phyloP scores from a whole-genome alignment of 1,140 invertebrate species.

The Halyomorpha halys region DNA sequence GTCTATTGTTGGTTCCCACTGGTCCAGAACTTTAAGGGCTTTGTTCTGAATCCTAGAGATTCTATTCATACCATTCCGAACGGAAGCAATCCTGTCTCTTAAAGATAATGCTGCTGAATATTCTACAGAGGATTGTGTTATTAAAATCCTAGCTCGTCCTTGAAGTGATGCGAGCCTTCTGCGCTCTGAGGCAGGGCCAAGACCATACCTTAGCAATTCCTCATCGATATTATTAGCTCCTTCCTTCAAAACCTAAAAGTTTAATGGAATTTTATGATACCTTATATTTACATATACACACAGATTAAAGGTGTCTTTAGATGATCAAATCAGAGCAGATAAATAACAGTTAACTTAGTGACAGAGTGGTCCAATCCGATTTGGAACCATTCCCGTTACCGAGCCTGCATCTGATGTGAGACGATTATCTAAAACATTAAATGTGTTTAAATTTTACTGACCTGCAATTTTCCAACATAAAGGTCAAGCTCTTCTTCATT shows the following conservation, averaged over 20 bases:
- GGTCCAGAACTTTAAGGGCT: constrained; percentile 38
- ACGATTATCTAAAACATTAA: background rate
- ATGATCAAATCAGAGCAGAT: no score
- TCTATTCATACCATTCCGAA: constrained; percentile 53
- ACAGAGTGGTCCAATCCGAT: no score
- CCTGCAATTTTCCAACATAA: constrained; percentile 64
- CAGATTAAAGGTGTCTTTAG: no score
- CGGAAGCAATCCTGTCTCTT: constrained; percentile 54
- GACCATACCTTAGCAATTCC: constrained; percentile 58
- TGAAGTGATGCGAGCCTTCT: constrained; percentile 61
- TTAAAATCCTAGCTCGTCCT: constrained; percentile 52
- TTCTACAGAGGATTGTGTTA: constrained; percentile 59
- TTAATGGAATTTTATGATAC: background rate
- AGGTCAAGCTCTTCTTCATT: constrained; percentile 68
- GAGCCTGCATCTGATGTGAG: no score
- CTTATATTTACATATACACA: background rate
- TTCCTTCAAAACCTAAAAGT: constrained; percentile 11
- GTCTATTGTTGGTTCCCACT: constrained; percentile 38
- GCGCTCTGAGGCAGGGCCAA: constrained; percentile 59
- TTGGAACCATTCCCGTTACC: no score
- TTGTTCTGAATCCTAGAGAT: constrained; percentile 51
- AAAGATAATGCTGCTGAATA: constrained; percentile 56
- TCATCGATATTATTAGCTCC: constrained; percentile 65
- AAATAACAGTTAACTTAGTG: no score
- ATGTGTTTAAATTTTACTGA: constrained; percentile 16